Base-by-base conservation (phyloP, 2,888 invertebrate genomes). In the Spicauda simplicius region DNA sequence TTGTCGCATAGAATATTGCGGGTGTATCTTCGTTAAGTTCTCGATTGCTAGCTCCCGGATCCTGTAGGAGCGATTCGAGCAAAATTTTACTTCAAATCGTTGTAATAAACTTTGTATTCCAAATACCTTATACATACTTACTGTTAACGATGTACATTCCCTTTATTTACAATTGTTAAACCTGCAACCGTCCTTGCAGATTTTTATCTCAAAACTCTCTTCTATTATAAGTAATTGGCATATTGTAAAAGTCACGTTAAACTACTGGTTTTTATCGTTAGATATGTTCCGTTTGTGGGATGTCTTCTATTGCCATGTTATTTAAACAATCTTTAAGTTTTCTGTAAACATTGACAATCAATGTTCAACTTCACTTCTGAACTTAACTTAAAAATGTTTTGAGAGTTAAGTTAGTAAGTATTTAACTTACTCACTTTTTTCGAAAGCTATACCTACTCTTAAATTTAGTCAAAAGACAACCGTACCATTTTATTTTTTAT, bases 1-100 rank as follows among this genome's bases (percentile, higher is more conserved):
- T 80, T 80, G 78, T 79, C 77, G 76, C 77, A 80, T 84, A 85
- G 73, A 70, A 77, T 83, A 83, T 80, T 85, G 87, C 82, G 84
- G 59, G 45, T 82, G 82, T 83, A 75, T 83, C 80, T 37, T 37
- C 76, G 73, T 86, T 88, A 84, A 71, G 83, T 87, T 89, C 77
- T 82, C 76, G 78, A 84, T 85, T 81, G 88, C 87, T 89, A 90
- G 87, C 81, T 82, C 81, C 83, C 80, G 62, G 69, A 65, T 59
- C 66, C 58, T 53, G 52, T n/a, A 53, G 37, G 12, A 37, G 25
- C 41, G 41, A 53, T 18, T 58, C 64, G 41, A 58, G 41, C 58
- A 37, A 20, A 18, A 48, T 48, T 54, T 57, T 57, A 57, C 37
- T 45, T 59, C 30, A 59, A 12, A 53, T 53, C 41, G 59, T 65